Evolutionary conservation across 2,797 vertebrate genomes (phyloP).

Genomic region (Lagocephalus sceleratus): DNA sequence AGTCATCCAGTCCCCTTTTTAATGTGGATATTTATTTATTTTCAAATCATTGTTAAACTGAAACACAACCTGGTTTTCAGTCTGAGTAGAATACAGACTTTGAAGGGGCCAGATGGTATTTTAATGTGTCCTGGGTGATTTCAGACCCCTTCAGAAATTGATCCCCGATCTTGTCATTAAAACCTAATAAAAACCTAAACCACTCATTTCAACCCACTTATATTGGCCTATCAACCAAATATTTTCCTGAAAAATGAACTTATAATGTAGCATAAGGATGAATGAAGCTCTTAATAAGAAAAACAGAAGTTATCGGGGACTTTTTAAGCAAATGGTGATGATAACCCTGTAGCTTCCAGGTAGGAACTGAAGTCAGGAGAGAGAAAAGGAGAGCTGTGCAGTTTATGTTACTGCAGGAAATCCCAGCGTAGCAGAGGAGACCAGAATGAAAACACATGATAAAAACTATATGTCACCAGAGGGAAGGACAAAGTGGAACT

Average conservation of each 20-base stretch:
- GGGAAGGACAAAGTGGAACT: conserved; percentile 19
- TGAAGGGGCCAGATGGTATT: conserved; percentile 23
- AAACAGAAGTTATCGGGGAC: neutral
- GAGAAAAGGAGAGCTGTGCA: neutral
- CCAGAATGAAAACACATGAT: conserved; percentile 3
- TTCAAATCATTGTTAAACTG: neutral
- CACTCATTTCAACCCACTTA: conserved; percentile 1
- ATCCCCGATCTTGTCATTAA: conserved; percentile 21
- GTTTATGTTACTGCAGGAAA: neutral
- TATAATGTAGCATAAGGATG: neutral
- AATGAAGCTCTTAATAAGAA: neutral
- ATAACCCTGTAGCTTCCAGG: neutral
- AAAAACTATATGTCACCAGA: neutral
- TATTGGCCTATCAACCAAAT: conserved; percentile 2
- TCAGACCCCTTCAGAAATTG: conserved; percentile 20
- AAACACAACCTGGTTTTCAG: conserved; percentile 15
- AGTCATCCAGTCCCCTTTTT: conserved; percentile 6
- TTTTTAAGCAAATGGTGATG: conserved; percentile 7
- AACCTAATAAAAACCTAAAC: conserved; percentile 16
- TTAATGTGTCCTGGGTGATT: conserved; percentile 6
- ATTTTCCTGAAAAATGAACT: neutral
- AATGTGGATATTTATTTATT: too few species aligned
- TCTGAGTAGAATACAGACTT: too few species aligned
- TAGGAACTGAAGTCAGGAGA: neutral
- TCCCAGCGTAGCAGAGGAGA: neutral